A percentile compares a stretch with the other conserved stretches of the same genome.
phyloP scores from a whole-genome alignment of 1,140 invertebrate genomes.

The Steinernema feltiae region DNA sequence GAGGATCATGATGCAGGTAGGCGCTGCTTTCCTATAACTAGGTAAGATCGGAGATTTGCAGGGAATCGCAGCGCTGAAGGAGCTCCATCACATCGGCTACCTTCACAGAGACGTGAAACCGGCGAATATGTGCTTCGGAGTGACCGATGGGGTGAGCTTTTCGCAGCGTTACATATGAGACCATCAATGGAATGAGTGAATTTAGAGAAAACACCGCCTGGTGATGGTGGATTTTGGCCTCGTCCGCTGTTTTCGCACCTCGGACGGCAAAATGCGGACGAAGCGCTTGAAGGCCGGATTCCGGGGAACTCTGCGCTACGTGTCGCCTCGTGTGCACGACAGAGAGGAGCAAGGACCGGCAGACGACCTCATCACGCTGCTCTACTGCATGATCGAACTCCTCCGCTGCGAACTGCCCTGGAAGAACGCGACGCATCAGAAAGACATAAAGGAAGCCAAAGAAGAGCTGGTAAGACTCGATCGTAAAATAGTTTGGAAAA shows the following conservation, averaged over 20 bases:
- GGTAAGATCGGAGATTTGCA: slow-evolving; percentile 17
- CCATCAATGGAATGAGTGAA: background rate
- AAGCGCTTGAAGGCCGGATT: slow-evolving; percentile 93
- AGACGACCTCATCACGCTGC: slow-evolving; percentile 94
- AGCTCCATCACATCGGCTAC: slow-evolving; percentile 95
- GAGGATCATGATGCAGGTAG: background rate
- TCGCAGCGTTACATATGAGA: background rate
- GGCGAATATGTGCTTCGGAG: slow-evolving; percentile 45
- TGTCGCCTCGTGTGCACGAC: slow-evolving; percentile 96
- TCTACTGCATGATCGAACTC: slow-evolving; percentile 65
- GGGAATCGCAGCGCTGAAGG: slow-evolving; percentile 75
- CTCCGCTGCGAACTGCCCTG: slow-evolving; percentile 94
- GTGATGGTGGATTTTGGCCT: slow-evolving; percentile 90
- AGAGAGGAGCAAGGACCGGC: slow-evolving; percentile 67
- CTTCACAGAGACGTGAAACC: slow-evolving; percentile 97
- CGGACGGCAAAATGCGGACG: slow-evolving; percentile 82
- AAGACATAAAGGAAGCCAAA: slow-evolving; percentile 33
- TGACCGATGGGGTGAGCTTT: slow-evolving; percentile 23
- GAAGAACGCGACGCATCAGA: slow-evolving; percentile 56
- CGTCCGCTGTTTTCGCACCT: slow-evolving; percentile 81
- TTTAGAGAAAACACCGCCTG: slow-evolving; percentile 42
- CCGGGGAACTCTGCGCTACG: slow-evolving; percentile 92
- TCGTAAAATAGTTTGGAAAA: background rate
- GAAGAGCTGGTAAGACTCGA: slow-evolving; percentile 32
- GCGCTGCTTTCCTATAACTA: background rate